Evolutionary conservation across 1,140 invertebrate species (phyloP).

Genomic region (Drosophila suzukii): DNA sequence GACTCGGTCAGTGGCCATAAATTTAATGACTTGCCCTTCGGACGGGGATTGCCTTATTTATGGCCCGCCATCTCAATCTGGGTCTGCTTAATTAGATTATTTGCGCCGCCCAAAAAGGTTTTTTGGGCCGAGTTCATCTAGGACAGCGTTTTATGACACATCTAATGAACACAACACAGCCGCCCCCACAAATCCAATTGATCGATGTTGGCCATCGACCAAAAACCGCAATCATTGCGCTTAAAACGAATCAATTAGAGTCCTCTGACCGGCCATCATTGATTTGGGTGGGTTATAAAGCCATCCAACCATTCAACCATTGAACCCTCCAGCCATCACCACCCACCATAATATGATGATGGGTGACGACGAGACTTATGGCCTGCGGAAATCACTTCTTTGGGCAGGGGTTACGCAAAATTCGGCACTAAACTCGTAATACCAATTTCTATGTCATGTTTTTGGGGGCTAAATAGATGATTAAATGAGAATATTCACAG

Average conservation of each 20-base stretch:
- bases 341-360: not conserved
- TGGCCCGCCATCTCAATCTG: constrained; percentile 31
- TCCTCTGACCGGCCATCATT: constrained; percentile 18
- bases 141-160: constrained; percentile 46
- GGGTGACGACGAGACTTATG: constrained; percentile 25
- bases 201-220: constrained; percentile 39
- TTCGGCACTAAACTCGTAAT: constrained; percentile 27
- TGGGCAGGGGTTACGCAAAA: constrained; percentile 36
- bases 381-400: constrained; percentile 36
- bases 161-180: constrained; percentile 52
- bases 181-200: constrained; percentile 17
- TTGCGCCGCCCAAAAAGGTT: constrained; percentile 31
- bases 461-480: constrained; percentile 29
- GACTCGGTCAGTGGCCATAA: constrained; percentile 60
- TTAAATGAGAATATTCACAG: constrained; percentile 19
- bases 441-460: constrained; percentile 22
- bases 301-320: not conserved
- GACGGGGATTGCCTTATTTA: constrained; percentile 73
- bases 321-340: too few relatives aligned
- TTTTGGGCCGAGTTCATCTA: constrained; percentile 5
- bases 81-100: constrained; percentile 71
- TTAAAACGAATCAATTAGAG: constrained; percentile 65
- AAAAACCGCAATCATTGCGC: constrained; percentile 58
- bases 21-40: constrained; percentile 72
- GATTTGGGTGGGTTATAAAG: not conserved